phyloP scores from a whole-genome alignment of 2,113 vertebrate genomes.

The Ciconia stormi region DNA sequence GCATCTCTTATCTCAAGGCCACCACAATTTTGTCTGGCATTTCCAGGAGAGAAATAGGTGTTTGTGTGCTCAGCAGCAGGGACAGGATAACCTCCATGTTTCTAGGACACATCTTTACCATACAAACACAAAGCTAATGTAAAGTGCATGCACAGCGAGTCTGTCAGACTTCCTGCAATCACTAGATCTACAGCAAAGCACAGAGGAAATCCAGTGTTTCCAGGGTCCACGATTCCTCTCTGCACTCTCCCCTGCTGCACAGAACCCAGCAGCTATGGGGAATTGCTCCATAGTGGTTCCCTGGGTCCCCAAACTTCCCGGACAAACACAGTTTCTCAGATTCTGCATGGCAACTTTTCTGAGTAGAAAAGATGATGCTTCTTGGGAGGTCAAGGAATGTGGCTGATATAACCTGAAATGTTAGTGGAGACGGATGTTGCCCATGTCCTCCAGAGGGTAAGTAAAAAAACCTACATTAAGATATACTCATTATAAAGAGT shows the following conservation, averaged over 20 bases:
- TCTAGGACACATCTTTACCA: background rate
- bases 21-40: background rate
- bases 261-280: background rate
- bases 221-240: rapidly evolving
- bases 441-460: background rate
- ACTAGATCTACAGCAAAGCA: background rate
- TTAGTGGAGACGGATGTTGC: background rate
- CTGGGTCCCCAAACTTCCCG: background rate
- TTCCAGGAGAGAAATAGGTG: background rate
- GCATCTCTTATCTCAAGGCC: background rate
- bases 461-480: background rate
- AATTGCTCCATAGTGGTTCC: background rate
- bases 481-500: background rate
- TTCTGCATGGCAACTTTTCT: background rate
- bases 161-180: background rate
- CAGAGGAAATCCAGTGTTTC: background rate
- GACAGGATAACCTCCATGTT: background rate
- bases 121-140: background rate
- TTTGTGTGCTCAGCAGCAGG: background rate
- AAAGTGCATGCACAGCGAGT: background rate
- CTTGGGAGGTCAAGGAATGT: background rate
- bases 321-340: background rate
- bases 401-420: background rate
- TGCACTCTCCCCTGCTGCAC: background rate
- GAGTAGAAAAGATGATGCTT: background rate